Evolutionary conservation across 1,140 invertebrate genomes (phyloP), one percentile per base, ranked within the genome.

Genomic region (Drosophila funebris): DNA sequence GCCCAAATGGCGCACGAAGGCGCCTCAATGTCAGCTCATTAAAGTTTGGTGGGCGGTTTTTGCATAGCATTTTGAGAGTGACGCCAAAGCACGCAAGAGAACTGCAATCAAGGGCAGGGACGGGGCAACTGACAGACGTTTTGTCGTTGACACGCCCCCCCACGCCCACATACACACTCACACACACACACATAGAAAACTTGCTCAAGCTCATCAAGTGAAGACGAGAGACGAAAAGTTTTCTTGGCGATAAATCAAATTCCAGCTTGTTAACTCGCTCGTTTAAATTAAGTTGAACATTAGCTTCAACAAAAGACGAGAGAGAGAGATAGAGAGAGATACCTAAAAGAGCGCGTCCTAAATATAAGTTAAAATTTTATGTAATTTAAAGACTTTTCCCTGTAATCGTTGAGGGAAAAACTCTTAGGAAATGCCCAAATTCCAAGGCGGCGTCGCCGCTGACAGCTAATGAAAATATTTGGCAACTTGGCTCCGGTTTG

Each of bases 1-100:
- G 82, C 82, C 82, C 58, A 78, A 85, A 81, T 87, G 82, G 77
- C 82, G 82, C 72, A 78, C 69, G 81, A 72, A 69, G 71, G 73
- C 69, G 82, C 82, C 81, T 84, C 81, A 84, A 87, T 85, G 82
- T 81, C 82, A 80, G 82, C 56, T 72, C 82, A 85, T 84, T 84
- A 84, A 84, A 85, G 77, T 87, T 80, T 85, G 77, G 77, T 87
- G 82, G 81, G 64, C 62, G 73, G 61, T 54, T 74, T 64, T 81
- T 80, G 80, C 81, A 84, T 82, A 78, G 58, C 44, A 27, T 37
- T 41, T 48, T 44, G 29, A 44, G 39, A 57, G 37, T 48, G 44
- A 48, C 44, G 50, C 39, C 39, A 29, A 53, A 20, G 57, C 44
- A 58, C 20, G 73, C 44, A 29, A 67, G 57, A 54, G 13, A 78